Conservation (phyloP, 2,888 invertebrate genomes). For the Amiota mariae region DNA sequence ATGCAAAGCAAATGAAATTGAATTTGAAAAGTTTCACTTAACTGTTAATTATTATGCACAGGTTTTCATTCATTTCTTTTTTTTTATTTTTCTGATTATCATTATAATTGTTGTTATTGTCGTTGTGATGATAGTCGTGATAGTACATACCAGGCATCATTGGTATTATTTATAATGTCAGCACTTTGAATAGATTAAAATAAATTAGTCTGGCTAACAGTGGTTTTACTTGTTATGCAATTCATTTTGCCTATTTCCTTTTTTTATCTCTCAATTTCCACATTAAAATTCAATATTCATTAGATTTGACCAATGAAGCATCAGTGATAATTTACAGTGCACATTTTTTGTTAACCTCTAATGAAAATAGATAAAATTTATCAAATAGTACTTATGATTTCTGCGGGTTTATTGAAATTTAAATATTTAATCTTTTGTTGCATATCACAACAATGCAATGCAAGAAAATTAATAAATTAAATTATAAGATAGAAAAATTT, state of each 20-base stretch:
- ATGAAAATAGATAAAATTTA: too few species aligned
- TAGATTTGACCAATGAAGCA: too few species aligned
- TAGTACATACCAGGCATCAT: background rate
- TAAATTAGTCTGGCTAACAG: background rate
- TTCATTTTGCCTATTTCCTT: background rate
- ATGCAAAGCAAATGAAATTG: constrained; percentile 43
- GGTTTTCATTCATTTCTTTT: constrained; percentile 12
- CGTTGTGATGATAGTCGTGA: background rate
- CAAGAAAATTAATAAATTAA: too few species aligned
- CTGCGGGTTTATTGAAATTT: too few species aligned
- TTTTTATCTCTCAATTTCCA: background rate
- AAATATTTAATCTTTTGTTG: too few species aligned
- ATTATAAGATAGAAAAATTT: too few species aligned
- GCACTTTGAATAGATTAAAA: constrained; percentile 17
- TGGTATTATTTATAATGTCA: background rate
- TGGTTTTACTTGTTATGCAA: background rate
- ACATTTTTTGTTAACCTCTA: too few species aligned
- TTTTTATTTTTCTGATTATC: background rate
- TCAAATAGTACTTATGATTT: too few species aligned
- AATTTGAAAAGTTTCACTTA: constrained; percentile 42
- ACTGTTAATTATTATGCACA: constrained; percentile 43
- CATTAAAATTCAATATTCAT: too few species aligned
- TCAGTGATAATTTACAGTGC: too few species aligned
- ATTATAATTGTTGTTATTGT: background rate
- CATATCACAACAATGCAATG: too few species aligned